Evolutionary conservation across 2,113 vertebrate genomes (phyloP).

Genomic region (Bos indicus): DNA sequence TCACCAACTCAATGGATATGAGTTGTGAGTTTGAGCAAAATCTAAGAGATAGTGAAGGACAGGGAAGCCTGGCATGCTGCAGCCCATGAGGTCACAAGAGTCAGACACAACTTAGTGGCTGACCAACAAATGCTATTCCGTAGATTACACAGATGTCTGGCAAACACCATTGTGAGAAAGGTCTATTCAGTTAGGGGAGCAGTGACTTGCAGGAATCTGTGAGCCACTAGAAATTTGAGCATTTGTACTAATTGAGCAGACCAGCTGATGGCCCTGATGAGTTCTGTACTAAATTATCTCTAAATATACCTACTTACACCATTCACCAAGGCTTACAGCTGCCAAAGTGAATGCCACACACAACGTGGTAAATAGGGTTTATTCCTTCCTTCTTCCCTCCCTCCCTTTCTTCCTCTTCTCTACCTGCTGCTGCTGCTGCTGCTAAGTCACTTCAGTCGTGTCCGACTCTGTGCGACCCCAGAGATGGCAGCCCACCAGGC

Average conservation of each 20-base stretch:
- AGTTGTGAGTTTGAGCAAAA: background rate
- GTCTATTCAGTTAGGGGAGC: background rate
- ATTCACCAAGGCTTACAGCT: background rate
- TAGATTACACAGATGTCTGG: background rate
- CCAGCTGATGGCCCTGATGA: accelerated
- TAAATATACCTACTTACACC: background rate
- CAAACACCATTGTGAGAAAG: background rate
- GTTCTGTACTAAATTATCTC: too few species aligned
- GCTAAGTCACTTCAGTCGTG: too few species aligned
- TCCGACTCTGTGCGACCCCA: too few species aligned
- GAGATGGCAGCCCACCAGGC: too few species aligned
- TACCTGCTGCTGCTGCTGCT: background rate
- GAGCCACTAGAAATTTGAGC: background rate
- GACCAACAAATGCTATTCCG: accelerated
- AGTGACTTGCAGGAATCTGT: background rate
- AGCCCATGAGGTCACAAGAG: background rate
- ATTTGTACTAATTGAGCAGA: background rate
- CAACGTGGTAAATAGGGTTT: accelerated
- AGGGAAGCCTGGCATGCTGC: background rate
- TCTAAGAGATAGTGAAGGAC: background rate
- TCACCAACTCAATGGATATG: background rate
- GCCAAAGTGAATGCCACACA: background rate
- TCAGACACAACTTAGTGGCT: background rate
- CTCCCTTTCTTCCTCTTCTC: accelerated
- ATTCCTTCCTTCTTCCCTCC: background rate